Percentiles rank a stretch among this genome's conserved stretches.
These are phyloP conservation scores for Pediacus dermestoides DNA, from an alignment of 2,888 invertebrate species.

Conservation along the genomic window DNA sequence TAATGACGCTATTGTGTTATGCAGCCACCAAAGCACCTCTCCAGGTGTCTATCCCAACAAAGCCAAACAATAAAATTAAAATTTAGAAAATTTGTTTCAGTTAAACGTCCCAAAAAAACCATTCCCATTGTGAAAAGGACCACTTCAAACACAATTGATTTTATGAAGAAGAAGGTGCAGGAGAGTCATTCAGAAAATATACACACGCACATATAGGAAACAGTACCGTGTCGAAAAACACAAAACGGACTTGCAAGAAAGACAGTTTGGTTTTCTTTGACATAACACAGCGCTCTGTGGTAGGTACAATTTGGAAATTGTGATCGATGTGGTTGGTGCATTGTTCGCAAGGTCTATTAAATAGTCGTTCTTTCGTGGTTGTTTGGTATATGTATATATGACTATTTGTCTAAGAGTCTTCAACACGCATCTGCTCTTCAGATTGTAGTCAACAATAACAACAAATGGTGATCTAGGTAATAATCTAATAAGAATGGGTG, in stretches of 20 bases:
- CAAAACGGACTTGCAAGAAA: no score
- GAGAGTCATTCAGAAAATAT: constrained; percentile 29
- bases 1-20: constrained; percentile 6
- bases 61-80: constrained; percentile 38
- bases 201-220: constrained; percentile 32
- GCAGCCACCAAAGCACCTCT: no score
- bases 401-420: no score
- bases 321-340: constrained; percentile 27
- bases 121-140: constrained; percentile 17
- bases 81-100: constrained; percentile 45
- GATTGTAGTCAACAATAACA: no score
- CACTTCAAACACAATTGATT: constrained; percentile 20
- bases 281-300: no score
- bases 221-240: constrained; percentile 43
- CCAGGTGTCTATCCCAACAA: constrained; percentile 35
- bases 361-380: constrained; percentile 17
- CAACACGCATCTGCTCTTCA: no score
- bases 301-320: constrained; percentile 37
- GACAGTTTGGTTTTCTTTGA: no score
- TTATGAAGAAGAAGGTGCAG: constrained; percentile 26
- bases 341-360: constrained; percentile 18
- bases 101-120: constrained; percentile 34
- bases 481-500: background rate
- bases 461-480: background rate
- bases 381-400: constrained; percentile 5